Evolutionary conservation across 2,888 invertebrate genomes (phyloP), one percentile per base, ranked within the genome.

Genomic region (Archaeoteleia sp.): DNA sequence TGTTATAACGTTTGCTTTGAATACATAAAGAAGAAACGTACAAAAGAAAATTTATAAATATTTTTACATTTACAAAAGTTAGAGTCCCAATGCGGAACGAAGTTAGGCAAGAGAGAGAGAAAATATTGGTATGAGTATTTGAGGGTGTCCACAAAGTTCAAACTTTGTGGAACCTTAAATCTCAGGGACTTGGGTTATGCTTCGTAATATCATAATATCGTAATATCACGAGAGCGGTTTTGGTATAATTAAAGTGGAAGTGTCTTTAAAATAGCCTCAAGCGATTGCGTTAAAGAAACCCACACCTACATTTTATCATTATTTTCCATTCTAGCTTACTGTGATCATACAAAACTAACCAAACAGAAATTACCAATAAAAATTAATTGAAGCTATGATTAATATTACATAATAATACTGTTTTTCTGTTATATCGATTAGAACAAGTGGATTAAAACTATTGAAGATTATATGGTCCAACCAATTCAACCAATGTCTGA

Each of bases 231-330:
- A 76, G 70, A 72, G 75, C 72, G 72, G 71, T 75, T 77, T 77
- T 68, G 73, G 76, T 78, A 78, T 82, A 83, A 83, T 83, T 83
- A 83, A 83, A 82, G 79, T 79, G 68, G 75, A 83, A 82, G 78
- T 78, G 78, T 80, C 82, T 82, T 82, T 80, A 79, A 81, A 82
- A 81, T 78, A 79, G 82, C 82, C 80, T 61, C 76, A 63, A 79
- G 83, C 81, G 75, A 79, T 82, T 74, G 74, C 75, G 72, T 55
- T 60, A 61, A 61, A 67, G 62, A 68, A 70, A 61, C 63, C 61
- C 61, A 45, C 60, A 51, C 61, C 42, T 55, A 43, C 55, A 29
- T 55, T 55, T 43, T 30, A 30, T 13, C 54, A 45, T 57, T 57
- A 57, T 65, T 65, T 65, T 51, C 42, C 45, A 30, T 35, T 37